Base-by-base conservation (phyloP, 1,140 invertebrate species). In the Sitodiplosis mosellana region DNA sequence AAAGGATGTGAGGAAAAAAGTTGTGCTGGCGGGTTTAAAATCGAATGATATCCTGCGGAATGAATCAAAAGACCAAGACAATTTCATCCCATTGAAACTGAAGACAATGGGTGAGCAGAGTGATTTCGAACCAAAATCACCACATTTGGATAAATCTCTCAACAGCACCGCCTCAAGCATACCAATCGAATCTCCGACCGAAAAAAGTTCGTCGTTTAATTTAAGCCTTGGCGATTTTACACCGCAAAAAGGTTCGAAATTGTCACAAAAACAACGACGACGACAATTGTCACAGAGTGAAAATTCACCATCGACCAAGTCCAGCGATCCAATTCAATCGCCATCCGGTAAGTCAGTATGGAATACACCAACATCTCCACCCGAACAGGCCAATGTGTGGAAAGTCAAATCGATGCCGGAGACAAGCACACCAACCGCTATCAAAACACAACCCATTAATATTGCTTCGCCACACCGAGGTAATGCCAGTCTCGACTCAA, bases 191-290 rank as follows among this genome's bases (percentile, higher is more conserved):
- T 27, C 27, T 5, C 27, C 27, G 27, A 5, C 27, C 4, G 27
- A 27, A 10, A 27, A 15, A 22, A 44, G 12, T 14, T 18, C 41
- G 4, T 3, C n/a, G 17, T 19, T 12, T 12, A 43, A 33, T 41
- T 49, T 64, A 0, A 62, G 59, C 49, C 42, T 64, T 4, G 61
- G 57, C 33, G 48, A 57, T 15, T 48, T 61, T 17, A 53, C 60
- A 22, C 53, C 59, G 18, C 54, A 57, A 8, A 63, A 60, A 47
- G 58, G 61, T 11, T 47, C 51, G 3, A 72, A 68, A 52, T 42
- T 74, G 12, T 75, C 73, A 0, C 73, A 75, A 48, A 75, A 74
- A 50, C 68, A 74, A 54, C 59, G 70, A 15, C 74, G 73, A 52
- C 61, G 60, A 41, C 2, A 45, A 21, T 19, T 47, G 36, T 20